These are phyloP conservation scores for Orchesella flavescens DNA, from an alignment of 2,888 invertebrate genomes.

Conservation along the genomic window DNA sequence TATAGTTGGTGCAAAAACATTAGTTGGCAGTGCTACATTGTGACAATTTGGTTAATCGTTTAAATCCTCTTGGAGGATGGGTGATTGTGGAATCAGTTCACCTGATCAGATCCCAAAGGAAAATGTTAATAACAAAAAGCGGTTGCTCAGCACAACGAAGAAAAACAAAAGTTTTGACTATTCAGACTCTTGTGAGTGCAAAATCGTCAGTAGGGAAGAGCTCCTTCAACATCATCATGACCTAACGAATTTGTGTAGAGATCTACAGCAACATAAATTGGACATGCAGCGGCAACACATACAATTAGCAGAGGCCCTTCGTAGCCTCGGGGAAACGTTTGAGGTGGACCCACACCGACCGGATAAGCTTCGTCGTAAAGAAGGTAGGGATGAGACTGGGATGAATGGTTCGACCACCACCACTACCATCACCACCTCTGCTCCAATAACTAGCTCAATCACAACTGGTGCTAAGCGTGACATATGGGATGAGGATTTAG, in stretches of 20 bases:
- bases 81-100: conserved; percentile 34
- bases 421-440: neutral
- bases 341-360: neutral
- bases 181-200: neutral
- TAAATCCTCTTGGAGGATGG: conserved; percentile 45
- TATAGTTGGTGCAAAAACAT: no score
- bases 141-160: neutral
- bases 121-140: neutral
- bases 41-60: neutral
- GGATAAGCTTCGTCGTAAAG: conserved; percentile 25
- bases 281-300: conserved; percentile 55
- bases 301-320: conserved; percentile 47
- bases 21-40: no score
- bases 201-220: neutral
- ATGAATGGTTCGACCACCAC: conserved; percentile 39
- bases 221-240: conserved; percentile 55
- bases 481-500: conserved; percentile 47
- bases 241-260: conserved; percentile 41
- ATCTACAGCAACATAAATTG: conserved; percentile 55
- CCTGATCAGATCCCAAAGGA: neutral
- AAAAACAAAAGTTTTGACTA: neutral
- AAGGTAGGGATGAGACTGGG: conserved; percentile 49
- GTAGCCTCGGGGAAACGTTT: conserved; percentile 16
- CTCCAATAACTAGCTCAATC: neutral
- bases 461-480: conserved; percentile 41